Conservation (phyloP, 1,140 invertebrate genomes). For the Xylocopa sonorina region DNA sequence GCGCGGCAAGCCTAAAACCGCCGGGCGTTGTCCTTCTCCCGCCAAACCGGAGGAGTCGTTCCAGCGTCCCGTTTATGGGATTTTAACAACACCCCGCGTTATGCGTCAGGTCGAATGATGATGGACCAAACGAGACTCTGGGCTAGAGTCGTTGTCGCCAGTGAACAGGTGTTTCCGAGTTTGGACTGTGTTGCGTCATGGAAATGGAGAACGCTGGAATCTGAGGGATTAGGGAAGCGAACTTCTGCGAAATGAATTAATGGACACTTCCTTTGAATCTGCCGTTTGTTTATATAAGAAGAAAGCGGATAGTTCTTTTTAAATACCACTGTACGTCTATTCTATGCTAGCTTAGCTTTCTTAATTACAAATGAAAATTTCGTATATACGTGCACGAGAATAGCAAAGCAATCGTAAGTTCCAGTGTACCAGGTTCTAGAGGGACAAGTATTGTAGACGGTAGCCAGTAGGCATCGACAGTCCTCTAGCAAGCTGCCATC, state of each 20-base stretch:
- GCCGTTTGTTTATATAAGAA: too few relatives aligned
- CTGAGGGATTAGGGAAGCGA: background rate
- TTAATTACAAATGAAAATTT: too few relatives aligned
- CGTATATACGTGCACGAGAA: too few relatives aligned
- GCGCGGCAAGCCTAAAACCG: slow-evolving; percentile 77
- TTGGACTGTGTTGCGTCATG: background rate
- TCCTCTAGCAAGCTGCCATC: slow-evolving; percentile 30
- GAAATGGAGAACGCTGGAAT: background rate
- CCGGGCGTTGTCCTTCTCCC: slow-evolving; percentile 42
- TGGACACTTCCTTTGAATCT: background rate
- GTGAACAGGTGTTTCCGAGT: slow-evolving; percentile 53
- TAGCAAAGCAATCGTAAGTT: background rate
- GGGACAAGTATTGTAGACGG: slow-evolving; percentile 39
- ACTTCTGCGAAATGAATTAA: background rate
- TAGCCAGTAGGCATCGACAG: slow-evolving; percentile 21
- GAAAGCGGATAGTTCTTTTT: too few relatives aligned
- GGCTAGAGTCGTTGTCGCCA: slow-evolving; percentile 21
- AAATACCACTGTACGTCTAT: too few relatives aligned
- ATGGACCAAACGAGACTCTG: background rate
- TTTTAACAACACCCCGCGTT: slow-evolving; percentile 71
- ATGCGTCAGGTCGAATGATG: slow-evolving; percentile 35
- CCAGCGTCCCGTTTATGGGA: slow-evolving; percentile 67
- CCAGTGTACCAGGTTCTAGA: background rate
- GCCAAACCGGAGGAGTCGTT: slow-evolving; percentile 52
- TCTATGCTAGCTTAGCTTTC: too few relatives aligned